These are phyloP conservation scores for Psix sp. DNA, from an alignment of 1,140 invertebrate species.

Conservation along the genomic window DNA sequence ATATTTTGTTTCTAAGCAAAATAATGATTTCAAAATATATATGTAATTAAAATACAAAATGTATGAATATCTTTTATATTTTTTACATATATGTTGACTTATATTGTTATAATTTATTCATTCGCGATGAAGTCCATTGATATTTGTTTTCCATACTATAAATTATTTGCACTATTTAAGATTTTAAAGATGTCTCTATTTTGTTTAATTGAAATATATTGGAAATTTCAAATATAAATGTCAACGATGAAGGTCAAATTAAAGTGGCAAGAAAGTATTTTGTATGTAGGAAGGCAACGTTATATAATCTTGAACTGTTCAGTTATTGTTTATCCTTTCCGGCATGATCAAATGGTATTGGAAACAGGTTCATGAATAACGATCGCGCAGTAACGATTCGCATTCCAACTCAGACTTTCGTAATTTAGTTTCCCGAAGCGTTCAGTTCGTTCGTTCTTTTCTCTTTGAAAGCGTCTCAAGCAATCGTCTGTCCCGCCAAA, in stretches of 20 bases:
- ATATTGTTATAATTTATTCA: too few species aligned
- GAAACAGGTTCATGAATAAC: constrained; percentile 59
- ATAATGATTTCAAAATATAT: too few species aligned
- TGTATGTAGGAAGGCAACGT: constrained; percentile 18
- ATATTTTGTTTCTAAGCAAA: too few species aligned
- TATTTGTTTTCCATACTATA: too few species aligned
- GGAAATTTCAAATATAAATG: neutral
- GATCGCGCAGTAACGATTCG: constrained; percentile 53
- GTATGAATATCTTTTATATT: too few species aligned
- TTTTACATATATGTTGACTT: too few species aligned
- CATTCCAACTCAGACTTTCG: constrained; percentile 58
- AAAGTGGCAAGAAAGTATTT: constrained; percentile 1
- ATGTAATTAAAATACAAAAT: too few species aligned
- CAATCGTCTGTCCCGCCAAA: constrained; percentile 49
- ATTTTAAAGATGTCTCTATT: too few species aligned
- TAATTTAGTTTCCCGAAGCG: constrained; percentile 54
- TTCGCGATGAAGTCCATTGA: too few species aligned
- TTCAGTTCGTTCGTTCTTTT: constrained; percentile 51
- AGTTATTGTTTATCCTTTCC: constrained; percentile 50
- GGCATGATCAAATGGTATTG: constrained; percentile 44
- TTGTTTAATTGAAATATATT: too few species aligned
- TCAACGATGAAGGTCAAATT: neutral
- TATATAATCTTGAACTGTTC: constrained; percentile 35
- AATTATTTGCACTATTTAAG: too few species aligned
- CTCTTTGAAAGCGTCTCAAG: constrained; percentile 42